Evolutionary conservation across 2,113 vertebrate species (phyloP), one percentile per base, ranked within the genome.

Genomic region (Toxotes jaculatrix): DNA sequence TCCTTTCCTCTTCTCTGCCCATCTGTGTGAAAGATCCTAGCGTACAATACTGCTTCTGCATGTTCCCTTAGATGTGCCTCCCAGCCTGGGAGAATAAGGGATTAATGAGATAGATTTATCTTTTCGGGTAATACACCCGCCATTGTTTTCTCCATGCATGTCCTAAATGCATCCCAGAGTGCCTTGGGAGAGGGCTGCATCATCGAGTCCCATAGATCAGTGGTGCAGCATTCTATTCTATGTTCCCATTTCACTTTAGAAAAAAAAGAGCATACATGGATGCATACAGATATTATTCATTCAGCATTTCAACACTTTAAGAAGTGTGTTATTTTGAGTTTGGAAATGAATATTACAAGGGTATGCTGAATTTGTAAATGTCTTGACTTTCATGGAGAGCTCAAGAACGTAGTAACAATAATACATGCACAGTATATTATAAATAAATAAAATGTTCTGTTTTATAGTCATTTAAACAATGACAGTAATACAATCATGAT

Each of bases 61-160:
- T 85, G 84, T 94, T 90, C 86, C 83, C 87, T 90, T 89, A 89
- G 87, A 94, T 92, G 88, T 87, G 90, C 91, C 90, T 93, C 77
- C 86, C 91, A 94, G 87, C 89, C 92, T 79, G 83, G 79, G 90
- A 94, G 92, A 94, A 92, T 87, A 94, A 87, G 87, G 91, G 91
- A 94, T 94, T 95, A 95, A 95, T 95, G 93, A 95, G 92, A 93
- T 86, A 93, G 91, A 95, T 95, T 93, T 93, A 94, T 95, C 94
- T 94, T 94, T 93, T 87, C 90, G 91, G 82, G 85, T 93, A 93
- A 89, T 92, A 93, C 87, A 90, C 64, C 85, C 88, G 70, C 89
- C 88, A 91, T 93, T 93, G 89, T 94, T 95, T 93, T 92, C 83
- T 87, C 88, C 88, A 86, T 89, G 80, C 89, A 89, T 91, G 88